Evolutionary conservation across 2,888 invertebrate species (phyloP), one percentile per base, ranked within the genome.

Genomic region (Plagodis pulveraria): DNA sequence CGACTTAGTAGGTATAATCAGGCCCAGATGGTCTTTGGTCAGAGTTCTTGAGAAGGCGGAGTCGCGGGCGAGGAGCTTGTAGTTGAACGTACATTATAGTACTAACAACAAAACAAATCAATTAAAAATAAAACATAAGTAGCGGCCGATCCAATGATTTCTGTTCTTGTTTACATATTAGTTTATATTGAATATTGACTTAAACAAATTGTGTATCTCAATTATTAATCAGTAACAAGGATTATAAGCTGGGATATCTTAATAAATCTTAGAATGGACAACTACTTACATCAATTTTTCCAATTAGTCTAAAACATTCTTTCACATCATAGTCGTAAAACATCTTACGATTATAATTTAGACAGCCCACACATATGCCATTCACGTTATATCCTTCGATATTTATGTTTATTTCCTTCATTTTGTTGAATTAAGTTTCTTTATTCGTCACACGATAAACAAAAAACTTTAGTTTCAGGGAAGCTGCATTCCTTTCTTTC

Each of bases 341-440:
- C 91, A 92, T 92, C 66, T 80, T 83, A 5, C 92, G 84, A 64
- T 89, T 85, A 58, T 89, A 89, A 63, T 89, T 89, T 40, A 92
- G 78, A 73, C 92, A 92, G 5, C 88, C 87, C 0, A 91, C 92
- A 68, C 92, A 92, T 69, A 92, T 87, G 0, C 92, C 91, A 48
- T 91, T 92, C 34, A 91, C 92, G 72, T 91, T 92, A 57, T 86
- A 92, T 2, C 92, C 92, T 72, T 91, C 92, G 50, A 92, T 91
- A 69, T 91, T 91, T 67, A 92, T 91, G 54, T 92, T 86, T 38
- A 92, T 84, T 82, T 92, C 91, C 67, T 77, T 87, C 89, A 91
- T 89, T 77, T 70, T 65, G 57, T 35, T 6, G 22, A 2, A 22
- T 22, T 22, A 22, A 22, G 1, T 22, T 22, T 22, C 22, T 22